phyloP scores from a whole-genome alignment of 1,140 invertebrate species.

The Diorhabda sublineata region DNA sequence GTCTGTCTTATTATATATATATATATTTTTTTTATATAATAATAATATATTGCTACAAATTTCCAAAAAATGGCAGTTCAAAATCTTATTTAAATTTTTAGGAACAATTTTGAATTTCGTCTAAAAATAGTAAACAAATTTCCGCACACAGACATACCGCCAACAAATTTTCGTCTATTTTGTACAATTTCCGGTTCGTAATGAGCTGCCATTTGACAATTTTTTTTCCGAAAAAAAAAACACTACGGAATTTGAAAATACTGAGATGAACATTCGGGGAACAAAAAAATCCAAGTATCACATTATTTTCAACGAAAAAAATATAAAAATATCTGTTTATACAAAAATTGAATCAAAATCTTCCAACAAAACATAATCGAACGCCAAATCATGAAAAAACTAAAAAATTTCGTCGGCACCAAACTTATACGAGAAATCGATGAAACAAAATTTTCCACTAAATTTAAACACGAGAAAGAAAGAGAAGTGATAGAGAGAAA shows the following conservation, averaged over 20 bases:
- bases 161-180: constrained; percentile 9
- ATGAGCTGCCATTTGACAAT: constrained; percentile 24
- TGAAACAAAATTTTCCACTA: background rate
- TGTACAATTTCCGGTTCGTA: constrained; percentile 25
- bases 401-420: background rate
- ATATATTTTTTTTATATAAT: background rate
- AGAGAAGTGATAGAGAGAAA: no score
- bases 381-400: constrained; percentile 17
- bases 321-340: constrained; percentile 37
- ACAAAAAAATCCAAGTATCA: constrained; percentile 28
- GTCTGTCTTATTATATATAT: background rate
- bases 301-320: constrained; percentile 36
- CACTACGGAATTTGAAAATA: constrained; percentile 27
- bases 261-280: constrained; percentile 25
- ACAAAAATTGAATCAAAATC: constrained; percentile 29
- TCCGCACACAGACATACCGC: constrained; percentile 10
- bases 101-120: constrained; percentile 39
- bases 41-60: constrained; percentile 33
- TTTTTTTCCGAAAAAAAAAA: background rate
- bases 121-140: constrained; percentile 4
- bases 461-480: background rate
- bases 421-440: background rate
- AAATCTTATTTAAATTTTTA: constrained; percentile 31
- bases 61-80: constrained; percentile 37
- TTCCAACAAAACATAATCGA: constrained; percentile 27